Evolutionary conservation across 1,140 invertebrate genomes (phyloP), one percentile per base, ranked within the genome.

Genomic region (Papilio dardanus): DNA sequence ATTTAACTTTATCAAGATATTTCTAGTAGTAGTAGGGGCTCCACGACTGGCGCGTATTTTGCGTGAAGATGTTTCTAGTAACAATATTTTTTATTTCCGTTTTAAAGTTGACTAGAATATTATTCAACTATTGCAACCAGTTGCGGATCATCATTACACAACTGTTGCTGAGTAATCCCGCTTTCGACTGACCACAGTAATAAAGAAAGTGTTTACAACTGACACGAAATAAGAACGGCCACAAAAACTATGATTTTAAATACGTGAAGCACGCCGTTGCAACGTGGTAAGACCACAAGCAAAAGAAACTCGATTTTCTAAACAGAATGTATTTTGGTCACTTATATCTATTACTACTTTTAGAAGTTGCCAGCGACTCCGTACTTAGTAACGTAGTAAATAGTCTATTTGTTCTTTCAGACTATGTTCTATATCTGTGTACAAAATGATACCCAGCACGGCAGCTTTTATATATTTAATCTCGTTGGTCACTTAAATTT

Each of bases 121-220:
- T 69, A 69, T 40, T 69, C 2, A 40, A 24, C 35, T 24, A 10
- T 69, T 50, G 24, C 42, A 46, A 69, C 71, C 54, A 19, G 16
- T 24, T 67, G 65, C n/a, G 40, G 37, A n/a, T 74, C 21, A 50
- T 71, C 31, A 35, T 81, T 81, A 77, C 71, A 78, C 54, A 83
- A 83, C 58, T 35, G 1, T 76, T 31, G 74, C 37, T 46, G 58
- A 77, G 62, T 66, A 77, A 78, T 77, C 77, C 78, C 74, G 76
- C 81, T 82, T 82, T 81, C 83, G 58, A 81, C 54, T 62, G 78
- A 78, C 77, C 79, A 79, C 81, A 77, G 81, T 76, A 77, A 75
- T 81, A 75, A 82, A 78, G 77, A 83, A 83, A 83, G 82, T 77
- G 62, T 74, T 68, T 69, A 77, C 75, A 42, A 79, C 79, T 80